Evolutionary conservation across 2,797 vertebrate genomes (phyloP).

Genomic region (Morelia viridis): DNA sequence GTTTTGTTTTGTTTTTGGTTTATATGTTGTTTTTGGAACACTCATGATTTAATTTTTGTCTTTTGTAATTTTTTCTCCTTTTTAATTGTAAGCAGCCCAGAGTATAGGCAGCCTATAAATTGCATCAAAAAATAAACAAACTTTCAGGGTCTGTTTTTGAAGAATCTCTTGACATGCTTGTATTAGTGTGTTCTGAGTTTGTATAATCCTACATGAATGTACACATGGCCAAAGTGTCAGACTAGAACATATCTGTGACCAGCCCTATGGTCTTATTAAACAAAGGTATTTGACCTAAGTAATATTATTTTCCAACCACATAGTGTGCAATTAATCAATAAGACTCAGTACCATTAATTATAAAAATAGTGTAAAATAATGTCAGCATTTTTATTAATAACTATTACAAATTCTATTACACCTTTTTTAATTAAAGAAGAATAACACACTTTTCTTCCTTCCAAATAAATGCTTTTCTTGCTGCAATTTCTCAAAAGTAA

Average conservation of each 20-base stretch:
- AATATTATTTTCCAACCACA: neutral
- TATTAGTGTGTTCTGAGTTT: neutral
- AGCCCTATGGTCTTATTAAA: neutral
- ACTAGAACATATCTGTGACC: neutral
- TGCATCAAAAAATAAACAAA: neutral
- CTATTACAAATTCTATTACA: neutral
- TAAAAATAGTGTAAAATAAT: neutral
- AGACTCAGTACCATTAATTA: neutral
- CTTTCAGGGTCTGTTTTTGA: neutral
- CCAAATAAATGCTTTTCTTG: neutral
- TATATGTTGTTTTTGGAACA: neutral
- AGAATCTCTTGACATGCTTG: neutral
- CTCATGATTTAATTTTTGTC: neutral
- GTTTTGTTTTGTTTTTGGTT: too few relatives aligned
- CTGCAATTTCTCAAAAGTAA: neutral
- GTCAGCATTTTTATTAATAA: neutral
- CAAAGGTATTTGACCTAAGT: neutral
- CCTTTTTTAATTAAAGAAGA: neutral
- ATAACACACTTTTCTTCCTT: neutral
- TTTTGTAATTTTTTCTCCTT: neutral
- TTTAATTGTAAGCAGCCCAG: neutral
- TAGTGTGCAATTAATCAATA: neutral
- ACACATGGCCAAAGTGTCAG: neutral
- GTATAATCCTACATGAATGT: neutral
- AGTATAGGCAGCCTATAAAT: neutral